Base-by-base conservation (phyloP, 35 echinoderm and acorn worm genomes). In the Diadema setosum region DNA sequence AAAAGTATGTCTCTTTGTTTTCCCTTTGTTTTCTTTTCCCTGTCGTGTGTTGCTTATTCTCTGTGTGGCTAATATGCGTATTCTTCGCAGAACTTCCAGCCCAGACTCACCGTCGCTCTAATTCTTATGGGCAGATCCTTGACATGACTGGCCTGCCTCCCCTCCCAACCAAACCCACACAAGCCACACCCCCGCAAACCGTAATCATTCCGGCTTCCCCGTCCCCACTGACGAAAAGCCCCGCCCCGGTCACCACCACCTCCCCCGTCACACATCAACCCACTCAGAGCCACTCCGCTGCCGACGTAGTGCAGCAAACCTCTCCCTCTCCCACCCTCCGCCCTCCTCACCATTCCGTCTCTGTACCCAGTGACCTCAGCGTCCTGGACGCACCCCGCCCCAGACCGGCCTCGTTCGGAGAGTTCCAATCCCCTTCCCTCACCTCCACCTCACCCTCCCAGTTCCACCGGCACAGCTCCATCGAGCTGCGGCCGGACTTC, bases 121-220 rank as follows among this genome's bases (percentile, higher is more conserved):
- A 93, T 61, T 97, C 91, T 42, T 91, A 97, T 24, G 95, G 95
- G 42, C 76, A 90, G 35, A 93, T 95, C 86, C 34, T 81, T 50
- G 50, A 76, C 75, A 30, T 78, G 65, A 16, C 78, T 82, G 23
- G 65, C 44, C 17, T 46, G 20, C 4, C 81, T 16, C 39, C 73
- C 39, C 82, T 46, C 60, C 74, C 20, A 45, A 26, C 33, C n/a
- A 92, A 35, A 81, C 50, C 24, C 48, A 52, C 9, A 14, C 73
- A 26, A 18, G 42, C 24, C 65, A 32, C 27, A n/a, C 15, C 24
- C 67, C 36, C 41, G 27, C 61, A 64, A 34, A 37, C 16, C 43
- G 14, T 18, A 16, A 18, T 65, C n/a, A 39, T 57, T 35, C 80
- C 31, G 57, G 60, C 46, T 57, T 17, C 75, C 29, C 87, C 55